Evolutionary conservation across 2,888 invertebrate species (phyloP).

Genomic region (Dasysyrphus albostriatus): DNA sequence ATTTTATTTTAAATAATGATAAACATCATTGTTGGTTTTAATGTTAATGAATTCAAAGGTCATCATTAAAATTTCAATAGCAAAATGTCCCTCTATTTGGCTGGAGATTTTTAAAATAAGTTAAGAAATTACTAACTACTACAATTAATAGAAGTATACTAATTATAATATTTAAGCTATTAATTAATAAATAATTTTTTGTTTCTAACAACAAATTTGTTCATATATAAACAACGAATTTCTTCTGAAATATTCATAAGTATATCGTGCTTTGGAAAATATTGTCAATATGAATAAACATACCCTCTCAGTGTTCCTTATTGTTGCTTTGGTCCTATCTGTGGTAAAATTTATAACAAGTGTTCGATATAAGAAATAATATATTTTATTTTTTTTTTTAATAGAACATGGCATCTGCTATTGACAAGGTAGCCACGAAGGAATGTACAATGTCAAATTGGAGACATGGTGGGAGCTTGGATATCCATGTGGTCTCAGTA

Average conservation of each 20-base stretch:
- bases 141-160: background rate
- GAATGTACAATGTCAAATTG: background rate
- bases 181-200: background rate
- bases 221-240: background rate
- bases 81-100: background rate
- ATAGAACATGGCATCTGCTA: conserved; percentile 1
- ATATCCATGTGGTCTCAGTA: background rate
- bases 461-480: conserved; percentile 6
- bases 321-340: background rate
- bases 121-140: background rate
- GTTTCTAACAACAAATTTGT: no score
- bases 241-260: background rate
- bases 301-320: background rate
- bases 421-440: background rate
- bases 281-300: conserved; percentile 4
- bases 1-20: no score
- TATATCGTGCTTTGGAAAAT: background rate
- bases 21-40: no score
- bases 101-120: background rate
- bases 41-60: background rate
- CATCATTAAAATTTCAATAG: background rate
- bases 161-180: background rate
- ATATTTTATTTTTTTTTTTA: background rate
- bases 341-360: background rate
- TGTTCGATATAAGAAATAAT: background rate